Percentiles rank a stretch among this genome's conserved stretches.
phyloP scores from a whole-genome alignment of 2,113 vertebrate genomes.

The Psammodynastes pulverulentus region DNA sequence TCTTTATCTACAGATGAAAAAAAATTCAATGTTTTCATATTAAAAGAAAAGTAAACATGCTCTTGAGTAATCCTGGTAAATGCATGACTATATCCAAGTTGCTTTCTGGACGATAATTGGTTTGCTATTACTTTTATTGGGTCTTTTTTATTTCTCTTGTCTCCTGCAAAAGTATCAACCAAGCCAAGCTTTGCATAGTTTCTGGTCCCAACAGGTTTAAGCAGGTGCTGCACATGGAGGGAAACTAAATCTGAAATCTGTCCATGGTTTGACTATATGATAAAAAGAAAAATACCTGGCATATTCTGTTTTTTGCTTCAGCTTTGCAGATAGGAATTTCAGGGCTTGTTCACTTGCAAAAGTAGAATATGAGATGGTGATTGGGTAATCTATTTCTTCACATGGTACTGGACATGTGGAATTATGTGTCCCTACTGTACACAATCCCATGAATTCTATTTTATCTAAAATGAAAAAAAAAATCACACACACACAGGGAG shows the following conservation, averaged over 20 bases:
- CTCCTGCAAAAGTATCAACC: background rate
- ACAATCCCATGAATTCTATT: slow-evolving; percentile 65
- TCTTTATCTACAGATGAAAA: background rate
- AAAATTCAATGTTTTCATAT: background rate
- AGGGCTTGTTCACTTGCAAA: slow-evolving; percentile 67
- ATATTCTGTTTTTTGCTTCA: slow-evolving; percentile 67
- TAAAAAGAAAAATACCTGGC: slow-evolving; percentile 59
- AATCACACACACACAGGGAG: background rate
- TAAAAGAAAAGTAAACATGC: background rate
- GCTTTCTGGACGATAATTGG: background rate
- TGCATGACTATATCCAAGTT: background rate
- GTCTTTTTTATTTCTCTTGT: background rate
- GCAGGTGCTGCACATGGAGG: background rate
- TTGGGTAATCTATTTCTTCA: slow-evolving; percentile 72
- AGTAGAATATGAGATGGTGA: slow-evolving; percentile 68
- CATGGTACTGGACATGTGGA: slow-evolving; percentile 73
- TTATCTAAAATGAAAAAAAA: slow-evolving; percentile 58
- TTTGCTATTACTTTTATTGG: background rate
- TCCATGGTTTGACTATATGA: background rate
- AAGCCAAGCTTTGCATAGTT: background rate
- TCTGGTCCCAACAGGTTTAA: background rate
- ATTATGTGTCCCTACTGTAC: slow-evolving; percentile 70
- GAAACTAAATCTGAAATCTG: background rate
- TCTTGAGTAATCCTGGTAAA: background rate
- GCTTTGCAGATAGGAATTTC: slow-evolving; percentile 62